Base-by-base conservation (phyloP, 2,888 invertebrate genomes). In the Tholera decimalis region DNA sequence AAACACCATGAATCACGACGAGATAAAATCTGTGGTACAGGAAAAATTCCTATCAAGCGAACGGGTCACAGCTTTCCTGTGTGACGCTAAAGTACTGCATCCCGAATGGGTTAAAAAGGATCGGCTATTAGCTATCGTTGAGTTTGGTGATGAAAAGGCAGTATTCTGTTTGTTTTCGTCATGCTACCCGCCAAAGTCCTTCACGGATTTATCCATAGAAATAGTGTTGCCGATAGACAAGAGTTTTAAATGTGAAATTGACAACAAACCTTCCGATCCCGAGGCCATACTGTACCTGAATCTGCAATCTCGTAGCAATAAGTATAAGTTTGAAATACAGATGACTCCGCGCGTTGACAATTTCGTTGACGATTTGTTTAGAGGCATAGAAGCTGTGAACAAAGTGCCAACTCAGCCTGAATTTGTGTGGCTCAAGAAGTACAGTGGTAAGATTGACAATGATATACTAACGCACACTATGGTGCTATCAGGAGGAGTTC, bases 141-240 rank as follows among this genome's bases (percentile, higher is more conserved):
- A 95, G 82, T 94, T 93, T 83, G 94, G 94, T 71, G 95, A 95
- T 72, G 95, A 95, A 89, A 95, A 95, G 83, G 95, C 95, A 59
- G 93, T 96, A 57, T 95, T 96, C 85, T 94, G 95, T 87, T 91
- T 95, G 80, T 93, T 91, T 81, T 92, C 95, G 59, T 94, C 97
- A 62, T 96, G 96, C 84, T 96, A 94, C 83, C 97, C 97, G 80
- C 97, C 98, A 22, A 96, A 96, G 87, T 96, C 97, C 61, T 97
- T 97, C 86, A 97, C 97, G 56, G 98, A 98, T 92, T 95, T 98
- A 79, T 97, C 97, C 15, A 96, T 98, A 83, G 98, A 98, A 92
- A 97, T 97, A 90, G 97, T 98, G 56, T 96, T 98, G 84, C 98
- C 98, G 28, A 96, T 98, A 62, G 97, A 98, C 93, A 96, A 97